Base-by-base conservation (phyloP, 1,140 invertebrate genomes). In the Drosophila ercepeae region DNA sequence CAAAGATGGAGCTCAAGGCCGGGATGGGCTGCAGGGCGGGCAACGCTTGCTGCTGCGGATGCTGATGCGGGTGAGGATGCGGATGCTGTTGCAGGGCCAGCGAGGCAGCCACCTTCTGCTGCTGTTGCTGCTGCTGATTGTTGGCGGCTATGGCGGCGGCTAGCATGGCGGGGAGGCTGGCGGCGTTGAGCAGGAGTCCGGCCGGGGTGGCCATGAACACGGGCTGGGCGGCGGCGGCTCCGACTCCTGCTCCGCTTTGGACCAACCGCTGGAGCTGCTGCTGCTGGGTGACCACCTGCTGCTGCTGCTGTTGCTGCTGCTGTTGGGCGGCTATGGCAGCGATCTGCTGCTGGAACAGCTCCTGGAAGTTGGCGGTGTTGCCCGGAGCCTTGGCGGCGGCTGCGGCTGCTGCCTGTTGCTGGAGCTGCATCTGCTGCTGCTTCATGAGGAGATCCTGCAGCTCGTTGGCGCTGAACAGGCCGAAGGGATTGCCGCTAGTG, bases 181-280 rank as follows among this genome's bases (percentile, higher is more conserved):
- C 86, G 0, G 89, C 89, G 39, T 90, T 91, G 3, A 91, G 50
- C 52, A 91, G 46, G 14, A 90, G 18, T 0, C 89, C 90, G 0
- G 84, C 78, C 4, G 90, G 78, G 23, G 90, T 91, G 18, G 90
- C 86, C 89, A 91, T 91, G 34, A 91, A 91, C 6, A 91, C 78
- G 5, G 89, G 90, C 49, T 91, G 89, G 9, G 86, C 78, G 7
- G 89, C 82, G 18, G 79, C 64, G 5, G 81, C 75, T 27, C 75
- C 64, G 5, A 79, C 75, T 27, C 75, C 68, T 34, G 61, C 64
- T 29, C 84, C 48, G 21, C 48, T 49, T n/a, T 18, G 36, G 14
- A 46, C 79, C 8, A 82, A 19, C 4, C 78, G 78, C 44, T 89
- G 86, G 39, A 88, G 55, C 39, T 86, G 84, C 51, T 89, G 84